phyloP scores from a whole-genome alignment of 2,113 vertebrate genomes.

The Chamaetylas fuelleborni region DNA sequence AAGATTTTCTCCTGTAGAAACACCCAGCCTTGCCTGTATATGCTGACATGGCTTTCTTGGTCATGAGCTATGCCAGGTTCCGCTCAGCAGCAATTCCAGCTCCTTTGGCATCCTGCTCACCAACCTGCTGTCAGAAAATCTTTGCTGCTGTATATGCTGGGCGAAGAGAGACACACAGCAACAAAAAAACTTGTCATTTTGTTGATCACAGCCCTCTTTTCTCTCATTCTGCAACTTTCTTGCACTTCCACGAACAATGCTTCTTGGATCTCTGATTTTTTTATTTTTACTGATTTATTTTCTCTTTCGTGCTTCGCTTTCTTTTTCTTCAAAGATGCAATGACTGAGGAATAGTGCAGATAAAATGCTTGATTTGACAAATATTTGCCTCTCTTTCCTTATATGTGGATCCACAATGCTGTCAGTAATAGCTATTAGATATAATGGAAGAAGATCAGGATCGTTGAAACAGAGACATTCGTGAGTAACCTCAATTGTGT shows the following conservation, averaged over 20 bases:
- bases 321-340: conserved; percentile 25
- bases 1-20: not conserved
- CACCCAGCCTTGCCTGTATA: not conserved
- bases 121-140: conserved; percentile 17
- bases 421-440: conserved; percentile 69
- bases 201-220: not conserved
- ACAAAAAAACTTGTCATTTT: not conserved
- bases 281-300: not conserved
- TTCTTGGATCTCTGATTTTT: not conserved
- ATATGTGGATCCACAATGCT: conserved; percentile 60
- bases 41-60: conserved; percentile 30
- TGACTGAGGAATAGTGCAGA: conserved; percentile 27
- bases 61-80: not conserved
- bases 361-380: conserved; percentile 34
- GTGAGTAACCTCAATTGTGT: conserved; percentile 54
- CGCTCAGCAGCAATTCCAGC: not conserved
- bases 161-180: not conserved
- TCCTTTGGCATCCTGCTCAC: conserved; percentile 33
- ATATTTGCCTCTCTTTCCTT: conserved; percentile 58
- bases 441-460: conserved; percentile 65
- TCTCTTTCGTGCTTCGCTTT: conserved; percentile 26
- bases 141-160: not conserved
- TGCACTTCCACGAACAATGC: not conserved
- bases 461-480: conserved; percentile 57
- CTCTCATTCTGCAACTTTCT: not conserved